Conservation (phyloP, 2,888 invertebrate genomes). For the Icerya purchasi region DNA sequence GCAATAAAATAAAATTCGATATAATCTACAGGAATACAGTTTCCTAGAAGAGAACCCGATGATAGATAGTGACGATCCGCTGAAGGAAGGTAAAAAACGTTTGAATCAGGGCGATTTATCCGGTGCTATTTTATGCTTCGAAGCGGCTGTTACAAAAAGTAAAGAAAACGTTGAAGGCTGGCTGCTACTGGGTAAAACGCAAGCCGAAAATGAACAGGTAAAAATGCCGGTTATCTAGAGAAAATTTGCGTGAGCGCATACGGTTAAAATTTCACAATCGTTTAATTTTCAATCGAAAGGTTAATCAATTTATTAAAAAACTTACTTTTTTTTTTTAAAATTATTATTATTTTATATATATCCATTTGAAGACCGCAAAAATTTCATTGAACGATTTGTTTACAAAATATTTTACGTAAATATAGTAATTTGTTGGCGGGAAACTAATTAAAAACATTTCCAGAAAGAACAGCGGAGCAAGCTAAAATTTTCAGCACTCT, state of each 20-base stretch:
- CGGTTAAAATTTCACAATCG: no score
- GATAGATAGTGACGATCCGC: conserved; percentile 48
- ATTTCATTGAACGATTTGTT: background rate
- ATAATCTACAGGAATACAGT: conserved; percentile 52
- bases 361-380: background rate
- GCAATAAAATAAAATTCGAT: no score
- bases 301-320: no score
- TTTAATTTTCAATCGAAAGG: no score
- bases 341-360: background rate
- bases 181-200: conserved; percentile 71
- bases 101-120: conserved; percentile 75
- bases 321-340: background rate
- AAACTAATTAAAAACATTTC: no score
- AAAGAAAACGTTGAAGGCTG: conserved; percentile 61
- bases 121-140: conserved; percentile 87
- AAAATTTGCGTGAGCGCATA: no score
- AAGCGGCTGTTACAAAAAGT: conserved; percentile 73
- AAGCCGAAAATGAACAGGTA: conserved; percentile 90
- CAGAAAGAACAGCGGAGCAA: no score
- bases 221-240: conserved; percentile 1
- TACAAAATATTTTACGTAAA: no score
- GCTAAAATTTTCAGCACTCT: no score
- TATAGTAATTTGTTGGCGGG: no score
- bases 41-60: conserved; percentile 74
- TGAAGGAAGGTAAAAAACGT: conserved; percentile 66